phyloP scores from a whole-genome alignment of 1,140 invertebrate species.

The Pollicipes pollicipes region DNA sequence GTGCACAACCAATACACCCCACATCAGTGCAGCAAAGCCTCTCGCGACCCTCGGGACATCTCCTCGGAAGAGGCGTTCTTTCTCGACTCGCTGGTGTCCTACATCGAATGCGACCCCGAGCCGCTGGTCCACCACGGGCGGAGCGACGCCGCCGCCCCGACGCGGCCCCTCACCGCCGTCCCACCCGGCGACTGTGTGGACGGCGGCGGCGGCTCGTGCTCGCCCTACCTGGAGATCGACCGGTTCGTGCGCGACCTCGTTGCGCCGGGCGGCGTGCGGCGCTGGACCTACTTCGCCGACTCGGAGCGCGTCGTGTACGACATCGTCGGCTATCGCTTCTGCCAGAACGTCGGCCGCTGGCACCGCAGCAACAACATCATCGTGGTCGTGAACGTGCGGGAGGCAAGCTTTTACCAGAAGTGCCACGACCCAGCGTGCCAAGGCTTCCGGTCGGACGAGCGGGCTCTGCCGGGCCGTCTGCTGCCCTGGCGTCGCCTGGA shows the following conservation, averaged over 20 bases:
- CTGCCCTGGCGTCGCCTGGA: conserved; percentile 13
- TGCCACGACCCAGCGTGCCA: conserved; percentile 46
- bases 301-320: conserved; percentile 37
- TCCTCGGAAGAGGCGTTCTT: conserved; percentile 28
- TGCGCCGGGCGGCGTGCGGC: conserved; percentile 34
- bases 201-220: too few relatives aligned
- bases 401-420: conserved; percentile 40
- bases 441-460: conserved; percentile 27
- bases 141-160: too few relatives aligned
- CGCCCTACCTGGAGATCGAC: conserved; percentile 39
- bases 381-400: conserved; percentile 38
- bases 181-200: too few relatives aligned
- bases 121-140: too few relatives aligned
- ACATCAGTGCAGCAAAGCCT: conserved; percentile 20
- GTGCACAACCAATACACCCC: conserved; percentile 30
- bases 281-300: conserved; percentile 31
- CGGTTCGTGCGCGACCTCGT: conserved; percentile 31
- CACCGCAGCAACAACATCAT: conserved; percentile 49
- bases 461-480: conserved; percentile 22
- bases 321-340: conserved; percentile 39
- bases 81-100: conserved; percentile 37
- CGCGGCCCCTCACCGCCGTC: too few relatives aligned
- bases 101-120: conserved; percentile 22
- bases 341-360: conserved; percentile 39
- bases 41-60: background rate